Base-by-base conservation (phyloP, 2,113 vertebrate species). In the Mobula birostris region DNA sequence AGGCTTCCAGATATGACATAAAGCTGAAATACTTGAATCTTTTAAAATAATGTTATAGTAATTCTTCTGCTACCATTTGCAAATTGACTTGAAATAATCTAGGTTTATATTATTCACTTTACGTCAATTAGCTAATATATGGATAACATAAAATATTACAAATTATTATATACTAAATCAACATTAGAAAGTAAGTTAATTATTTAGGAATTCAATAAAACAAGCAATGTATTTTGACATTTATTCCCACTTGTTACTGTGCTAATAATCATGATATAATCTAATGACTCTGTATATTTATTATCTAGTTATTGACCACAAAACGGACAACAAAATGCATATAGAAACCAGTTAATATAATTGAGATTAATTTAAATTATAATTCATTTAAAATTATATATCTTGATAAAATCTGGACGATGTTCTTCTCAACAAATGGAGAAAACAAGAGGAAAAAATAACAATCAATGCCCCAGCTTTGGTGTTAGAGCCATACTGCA, bases 21-120 rank as follows among this genome's bases (percentile, higher is more conserved):
- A 74, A 94, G 94, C 96, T 96, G 94, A 95, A 96, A 95, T 95
- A 94, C 96, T 97, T 97, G 97, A 96, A 97, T 97, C 96, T 95
- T 95, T 95, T 78, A 94, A 94, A 94, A 95, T 96, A 96, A 95
- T 85, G 68, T 95, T 95, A 95, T 95, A 95, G 95, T 94, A 94
- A 94, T 96, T 96, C 95, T 95, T 95, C 95, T 96, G 95, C 95
- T 95, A 96, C 95, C 96, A 96, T 95, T 95, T 96, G 96, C 96
- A 97, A 95, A 96, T 72, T 74, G 48, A 92, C 40, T 92, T 40
- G 17, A 92, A 40, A 72, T 92, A 48, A 24, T 70, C 90, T 72
- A 40, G 0, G 4, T 68, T 92, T 40, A 72, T 40, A 0, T 48
- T 48, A 48, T 48, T 48, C 48, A 48, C 3, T 48, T 48, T 48